These are phyloP conservation scores for Prosapia bicincta DNA, from an alignment of 2,888 invertebrate species.

Conservation along the genomic window DNA sequence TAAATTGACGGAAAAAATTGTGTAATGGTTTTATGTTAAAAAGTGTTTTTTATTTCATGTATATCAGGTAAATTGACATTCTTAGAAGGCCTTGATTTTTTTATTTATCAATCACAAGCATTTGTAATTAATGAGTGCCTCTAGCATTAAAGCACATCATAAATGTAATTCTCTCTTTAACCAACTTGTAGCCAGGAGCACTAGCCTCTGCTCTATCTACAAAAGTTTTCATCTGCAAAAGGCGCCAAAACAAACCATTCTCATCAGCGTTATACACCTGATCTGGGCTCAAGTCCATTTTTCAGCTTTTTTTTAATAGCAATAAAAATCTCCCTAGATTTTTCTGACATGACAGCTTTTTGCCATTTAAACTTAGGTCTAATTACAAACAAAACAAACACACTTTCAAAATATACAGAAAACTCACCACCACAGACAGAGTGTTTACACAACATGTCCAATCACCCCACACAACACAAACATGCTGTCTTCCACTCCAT, in stretches of 20 bases:
- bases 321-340: not conserved
- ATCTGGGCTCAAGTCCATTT: not conserved
- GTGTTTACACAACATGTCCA: too few relatives aligned
- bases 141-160: conserved; percentile 40
- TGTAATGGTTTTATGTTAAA: conserved; percentile 8
- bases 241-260: not conserved
- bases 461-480: too few relatives aligned
- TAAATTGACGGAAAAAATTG: too few relatives aligned
- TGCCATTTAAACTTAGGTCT: conserved; percentile 16
- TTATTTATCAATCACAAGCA: conserved; percentile 9
- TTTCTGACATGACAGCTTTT: conserved; percentile 13
- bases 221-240: conserved; percentile 33
- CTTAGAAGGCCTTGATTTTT: conserved; percentile 32
- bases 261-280: too few relatives aligned
- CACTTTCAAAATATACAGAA: too few relatives aligned
- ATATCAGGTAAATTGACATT: conserved; percentile 39
- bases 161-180: conserved; percentile 38
- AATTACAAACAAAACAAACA: too few relatives aligned
- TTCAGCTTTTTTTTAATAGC: conserved; percentile 27
- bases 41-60: conserved; percentile 30
- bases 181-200: conserved; percentile 39
- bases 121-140: conserved; percentile 35
- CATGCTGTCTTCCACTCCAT: too few relatives aligned
- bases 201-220: conserved; percentile 36
- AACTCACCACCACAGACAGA: too few relatives aligned